These are phyloP conservation scores for Taeniopygia guttata DNA, from an alignment of 2,797 vertebrate genomes.

Conservation along the genomic window DNA sequence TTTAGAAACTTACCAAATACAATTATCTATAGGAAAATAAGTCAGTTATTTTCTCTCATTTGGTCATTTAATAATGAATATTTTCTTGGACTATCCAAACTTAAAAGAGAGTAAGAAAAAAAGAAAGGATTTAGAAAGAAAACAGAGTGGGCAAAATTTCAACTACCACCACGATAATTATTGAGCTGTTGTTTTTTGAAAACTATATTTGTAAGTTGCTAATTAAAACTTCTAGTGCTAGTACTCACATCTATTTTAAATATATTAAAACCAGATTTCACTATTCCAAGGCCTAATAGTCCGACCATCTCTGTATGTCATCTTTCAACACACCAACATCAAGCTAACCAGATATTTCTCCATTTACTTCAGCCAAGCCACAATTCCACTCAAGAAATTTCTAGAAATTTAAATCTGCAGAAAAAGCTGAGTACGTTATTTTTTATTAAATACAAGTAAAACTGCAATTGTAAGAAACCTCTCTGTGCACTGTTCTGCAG, in stretches of 20 bases:
- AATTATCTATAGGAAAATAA: neutral
- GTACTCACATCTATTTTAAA: neutral
- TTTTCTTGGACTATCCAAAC: neutral
- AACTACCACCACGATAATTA: neutral
- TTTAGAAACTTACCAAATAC: neutral
- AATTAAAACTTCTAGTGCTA: neutral
- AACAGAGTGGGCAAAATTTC: neutral
- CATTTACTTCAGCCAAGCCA: neutral
- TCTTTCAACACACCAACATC: neutral
- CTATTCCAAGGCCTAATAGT: neutral
- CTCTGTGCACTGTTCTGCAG: neutral
- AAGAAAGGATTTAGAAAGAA: neutral
- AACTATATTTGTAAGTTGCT: neutral
- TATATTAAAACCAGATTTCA: neutral
- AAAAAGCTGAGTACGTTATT: neutral
- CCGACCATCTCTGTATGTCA: rapidly evolving
- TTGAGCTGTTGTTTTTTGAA: neutral
- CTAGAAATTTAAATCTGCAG: neutral
- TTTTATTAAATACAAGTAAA: neutral
- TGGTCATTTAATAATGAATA: neutral
- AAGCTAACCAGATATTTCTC: neutral
- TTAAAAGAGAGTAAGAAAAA: neutral
- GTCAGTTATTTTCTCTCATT: neutral
- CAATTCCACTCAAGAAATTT: neutral
- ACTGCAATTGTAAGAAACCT: neutral